A percentile compares a stretch with the other conserved stretches of the same genome.
These are phyloP conservation scores for Eucriotettix oculatus DNA, from an alignment of 2,888 invertebrate genomes.

Conservation along the genomic window DNA sequence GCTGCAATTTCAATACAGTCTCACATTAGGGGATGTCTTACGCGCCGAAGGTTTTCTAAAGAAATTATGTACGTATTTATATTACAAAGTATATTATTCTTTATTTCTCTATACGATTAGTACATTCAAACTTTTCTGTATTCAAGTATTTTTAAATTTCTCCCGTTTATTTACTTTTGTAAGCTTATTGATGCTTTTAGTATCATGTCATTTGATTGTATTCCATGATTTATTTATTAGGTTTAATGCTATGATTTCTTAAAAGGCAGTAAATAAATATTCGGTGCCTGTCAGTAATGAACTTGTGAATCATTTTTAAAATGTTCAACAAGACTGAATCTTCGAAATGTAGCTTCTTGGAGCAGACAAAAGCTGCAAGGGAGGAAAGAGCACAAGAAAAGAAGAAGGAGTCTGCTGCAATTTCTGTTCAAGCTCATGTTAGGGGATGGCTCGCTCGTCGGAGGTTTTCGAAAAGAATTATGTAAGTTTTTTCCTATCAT, in stretches of 20 bases:
- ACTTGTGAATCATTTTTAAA: conserved; percentile 12
- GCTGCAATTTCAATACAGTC: conserved; percentile 62
- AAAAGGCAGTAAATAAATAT: neutral
- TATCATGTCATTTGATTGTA: no score
- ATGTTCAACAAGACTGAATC: conserved; percentile 48
- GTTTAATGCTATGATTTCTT: neutral
- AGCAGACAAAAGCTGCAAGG: conserved; percentile 79
- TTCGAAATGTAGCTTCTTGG: conserved; percentile 63
- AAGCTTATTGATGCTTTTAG: no score
- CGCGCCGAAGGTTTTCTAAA: conserved; percentile 41
- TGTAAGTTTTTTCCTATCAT: conserved; percentile 37
- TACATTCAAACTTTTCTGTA: no score
- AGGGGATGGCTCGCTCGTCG: conserved; percentile 58
- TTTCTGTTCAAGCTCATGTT: conserved; percentile 55
- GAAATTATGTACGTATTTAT: conserved; percentile 46
- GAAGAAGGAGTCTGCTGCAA: conserved; percentile 55
- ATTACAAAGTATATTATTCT: no score
- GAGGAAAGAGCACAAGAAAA: conserved; percentile 79
- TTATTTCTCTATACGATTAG: no score
- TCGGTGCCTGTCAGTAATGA: neutral
- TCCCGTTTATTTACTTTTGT: no score
- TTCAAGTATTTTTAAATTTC: no score
- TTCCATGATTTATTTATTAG: no score
- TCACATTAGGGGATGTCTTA: conserved; percentile 57
- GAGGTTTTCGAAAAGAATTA: conserved; percentile 42